Evolutionary conservation across 2,113 vertebrate genomes (phyloP), one percentile per base, ranked within the genome.

Genomic region (Leptobrachium leishanense): DNA sequence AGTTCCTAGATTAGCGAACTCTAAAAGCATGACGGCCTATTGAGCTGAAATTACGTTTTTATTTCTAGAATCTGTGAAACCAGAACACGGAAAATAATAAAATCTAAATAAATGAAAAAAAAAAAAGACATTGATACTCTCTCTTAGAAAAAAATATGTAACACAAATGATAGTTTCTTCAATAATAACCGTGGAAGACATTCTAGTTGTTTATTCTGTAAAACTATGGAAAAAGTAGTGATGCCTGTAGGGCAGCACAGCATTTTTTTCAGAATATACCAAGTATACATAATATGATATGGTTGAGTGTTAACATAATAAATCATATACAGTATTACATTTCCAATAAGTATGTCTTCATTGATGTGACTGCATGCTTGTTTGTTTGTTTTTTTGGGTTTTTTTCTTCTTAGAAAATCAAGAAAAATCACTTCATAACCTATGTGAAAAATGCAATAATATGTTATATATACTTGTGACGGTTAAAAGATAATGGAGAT

Each of bases 371-470:
- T 93, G 93, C 93, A 94, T 94, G 93, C 91, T 93, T 92, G 93
- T 4, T 50, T 50, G 92, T 94, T 93, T 93, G 91, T 31, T 31
- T 31, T 1, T 31, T 31, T 31, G 20, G 93, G 46, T 50, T 50
- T 92, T 94, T 93, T 93, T 91, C 20, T 31, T 31, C 20, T 31
- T 31, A 31, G 20, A 31, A 31, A 31, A 31, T 31, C 20, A 31
- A 31, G 20, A 88, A 90, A 91, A 86, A 88, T 92, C 90, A 90
- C 85, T 90, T 86, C 90, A 91, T 92, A 87, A 85, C 92, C 92
- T 93, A 90, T 92, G 91, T 93, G 92, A 87, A 91, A 94, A 94
- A 93, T 92, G 93, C 93, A 94, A 94, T 94, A 94, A 94, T 93
- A 91, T 90, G 91, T 91, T 93, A 92, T 68, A 88, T 92, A 91